Evolutionary conservation across 2,888 invertebrate genomes (phyloP), one percentile per base, ranked within the genome.

Genomic region (Hemicrepidius hirtus): DNA sequence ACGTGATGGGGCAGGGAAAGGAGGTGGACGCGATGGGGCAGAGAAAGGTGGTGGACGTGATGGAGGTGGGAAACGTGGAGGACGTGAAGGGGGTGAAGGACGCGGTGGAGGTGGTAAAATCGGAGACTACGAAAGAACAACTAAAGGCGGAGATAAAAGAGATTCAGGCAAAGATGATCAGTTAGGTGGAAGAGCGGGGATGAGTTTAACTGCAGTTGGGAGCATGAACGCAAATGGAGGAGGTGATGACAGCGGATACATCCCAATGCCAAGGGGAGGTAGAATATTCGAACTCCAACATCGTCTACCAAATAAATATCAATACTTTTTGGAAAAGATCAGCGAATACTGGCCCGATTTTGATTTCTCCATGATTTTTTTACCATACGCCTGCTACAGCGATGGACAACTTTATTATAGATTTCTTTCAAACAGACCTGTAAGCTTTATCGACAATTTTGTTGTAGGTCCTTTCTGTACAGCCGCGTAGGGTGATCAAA

Each of bases 381-480:
- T 84, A 69, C 85, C 85, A 0, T 85, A 83, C 67, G 83, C 82
- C 32, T 84, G 84, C 64, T 85, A 78, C 65, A 78, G 76, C 9
- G 80, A 83, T 55, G 85, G 84, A 0, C 84, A 85, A 55, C 73
- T 85, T 20, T 85, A 83, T 71, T 85, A 85, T 72, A 83, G 80
- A 73, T 84, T 85, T 70, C 68, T 78, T n/a, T 77, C 80, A 37
- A 74, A 76, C 3, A 68, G 76, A 21, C 62, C 76, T 1, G 46
- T 77, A 1, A n/a, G n/a, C n/a, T n/a, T n/a, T n/a, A n/a, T n/a
- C n/a, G n/a, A n/a, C n/a, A n/a, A n/a, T n/a, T n/a, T n/a, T n/a
- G n/a, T n/a, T n/a, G n/a, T n/a, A n/a, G n/a, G n/a, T n/a, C n/a
- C n/a, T n/a, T n/a, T n/a, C n/a, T n/a, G n/a, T n/a, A n/a, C n/a